Evolutionary conservation across 37 sponge, comb jelly and placozoan genomes (phyloP).

Genomic region (Halichondria panicea): DNA sequence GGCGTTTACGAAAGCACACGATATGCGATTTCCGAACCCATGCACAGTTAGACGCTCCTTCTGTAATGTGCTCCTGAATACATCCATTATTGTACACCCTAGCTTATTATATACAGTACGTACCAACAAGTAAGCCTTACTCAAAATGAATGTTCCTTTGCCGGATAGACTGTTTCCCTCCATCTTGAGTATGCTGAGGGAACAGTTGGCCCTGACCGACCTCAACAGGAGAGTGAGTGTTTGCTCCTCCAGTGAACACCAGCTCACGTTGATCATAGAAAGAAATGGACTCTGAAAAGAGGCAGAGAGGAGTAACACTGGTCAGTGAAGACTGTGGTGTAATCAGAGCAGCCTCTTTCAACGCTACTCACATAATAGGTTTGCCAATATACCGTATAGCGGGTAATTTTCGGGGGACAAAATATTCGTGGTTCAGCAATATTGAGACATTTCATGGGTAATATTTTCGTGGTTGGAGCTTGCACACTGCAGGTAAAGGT

Average conservation of each 20-base stretch:
- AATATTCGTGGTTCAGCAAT: too few relatives aligned
- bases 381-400: not conserved
- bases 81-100: too few relatives aligned
- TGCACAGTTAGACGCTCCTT: too few relatives aligned
- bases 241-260: conserved; percentile 84
- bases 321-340: not conserved
- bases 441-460: too few relatives aligned
- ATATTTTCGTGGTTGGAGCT: too few relatives aligned
- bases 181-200: conserved; percentile 59
- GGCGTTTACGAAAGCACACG: too few relatives aligned
- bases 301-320: not conserved
- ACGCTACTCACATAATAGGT: not conserved
- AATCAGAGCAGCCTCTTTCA: not conserved
- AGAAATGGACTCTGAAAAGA: conserved; percentile 65
- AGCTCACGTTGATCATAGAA: conserved; percentile 68
- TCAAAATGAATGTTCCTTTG: conserved; percentile 80
- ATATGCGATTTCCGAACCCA: too few relatives aligned
- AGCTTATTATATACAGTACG: too few relatives aligned
- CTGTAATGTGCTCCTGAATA: too few relatives aligned
- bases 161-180: conserved; percentile 84
- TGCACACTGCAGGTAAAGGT: too few relatives aligned
- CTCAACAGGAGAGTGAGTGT: conserved; percentile 75
- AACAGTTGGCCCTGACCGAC: conserved; percentile 86
- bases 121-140: too few relatives aligned
- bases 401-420: too few relatives aligned